Conservation (phyloP, 2,888 invertebrate species). For the Rhabditoides inermis region DNA sequence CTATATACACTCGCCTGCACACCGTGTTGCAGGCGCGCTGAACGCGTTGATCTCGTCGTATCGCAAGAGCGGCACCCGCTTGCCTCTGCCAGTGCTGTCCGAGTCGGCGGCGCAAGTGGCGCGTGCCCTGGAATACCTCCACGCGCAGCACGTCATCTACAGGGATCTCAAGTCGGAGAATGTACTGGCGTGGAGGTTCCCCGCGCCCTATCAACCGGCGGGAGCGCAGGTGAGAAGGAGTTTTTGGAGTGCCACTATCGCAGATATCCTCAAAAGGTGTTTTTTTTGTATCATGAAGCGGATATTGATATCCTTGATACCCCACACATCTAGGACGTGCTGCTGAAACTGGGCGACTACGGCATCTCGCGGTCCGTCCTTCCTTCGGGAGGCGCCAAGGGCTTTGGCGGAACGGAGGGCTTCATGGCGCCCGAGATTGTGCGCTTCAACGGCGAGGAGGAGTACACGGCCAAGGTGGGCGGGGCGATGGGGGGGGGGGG, state of each 20-base stretch:
- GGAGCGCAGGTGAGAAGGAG: too few species aligned
- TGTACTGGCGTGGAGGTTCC: slow-evolving; percentile 93
- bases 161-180: slow-evolving; percentile 76
- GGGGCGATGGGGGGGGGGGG: neutral
- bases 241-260: too few species aligned
- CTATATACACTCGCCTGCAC: too few species aligned
- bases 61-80: slow-evolving; percentile 71
- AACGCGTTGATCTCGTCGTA: slow-evolving; percentile 76
- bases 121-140: slow-evolving; percentile 84
- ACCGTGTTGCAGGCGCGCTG: too few species aligned
- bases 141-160: slow-evolving; percentile 84
- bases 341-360: slow-evolving; percentile 89
- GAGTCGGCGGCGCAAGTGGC: slow-evolving; percentile 72
- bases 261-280: neutral
- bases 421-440: slow-evolving; percentile 99
- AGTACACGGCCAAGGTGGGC: slow-evolving; percentile 85
- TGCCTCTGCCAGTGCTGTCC: slow-evolving; percentile 73
- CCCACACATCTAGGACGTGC: slow-evolving; percentile 42
- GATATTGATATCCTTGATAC: too few species aligned
- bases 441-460: slow-evolving; percentile 93
- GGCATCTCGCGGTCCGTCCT: slow-evolving; percentile 56
- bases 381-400: slow-evolving; percentile 57
- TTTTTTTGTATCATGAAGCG: too few species aligned
- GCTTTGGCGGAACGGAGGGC: slow-evolving; percentile 95
- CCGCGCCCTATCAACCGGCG: too few species aligned